phyloP scores from a whole-genome alignment of 2,113 vertebrate species.

The Ascaphus truei region DNA sequence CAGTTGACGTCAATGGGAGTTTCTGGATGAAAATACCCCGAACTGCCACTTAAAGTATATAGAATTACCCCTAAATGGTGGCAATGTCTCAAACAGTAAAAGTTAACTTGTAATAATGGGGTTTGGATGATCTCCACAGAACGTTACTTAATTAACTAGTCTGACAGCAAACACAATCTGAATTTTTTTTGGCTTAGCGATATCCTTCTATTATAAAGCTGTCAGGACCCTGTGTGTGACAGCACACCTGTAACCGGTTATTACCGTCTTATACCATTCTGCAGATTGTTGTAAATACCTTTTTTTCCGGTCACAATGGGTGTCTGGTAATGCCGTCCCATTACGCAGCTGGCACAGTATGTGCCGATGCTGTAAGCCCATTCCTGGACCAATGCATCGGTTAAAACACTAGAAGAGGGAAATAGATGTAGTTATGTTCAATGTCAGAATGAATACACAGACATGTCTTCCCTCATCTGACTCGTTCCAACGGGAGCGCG shows the following conservation, averaged over 20 bases:
- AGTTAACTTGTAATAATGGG: conserved; percentile 7
- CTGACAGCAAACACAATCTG: conserved; percentile 16
- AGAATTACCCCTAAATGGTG: background rate
- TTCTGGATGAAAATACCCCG: no score
- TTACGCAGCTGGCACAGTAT: conserved; percentile 62
- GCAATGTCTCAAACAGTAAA: background rate
- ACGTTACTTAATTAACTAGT: background rate
- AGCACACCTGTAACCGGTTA: conserved; percentile 8
- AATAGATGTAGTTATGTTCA: conserved; percentile 2
- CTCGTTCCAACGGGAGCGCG: background rate
- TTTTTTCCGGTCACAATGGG: conserved; percentile 60
- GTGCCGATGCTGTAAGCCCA: conserved; percentile 59
- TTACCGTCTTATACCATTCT: background rate
- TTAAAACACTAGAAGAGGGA: conserved; percentile 68
- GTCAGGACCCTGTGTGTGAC: background rate
- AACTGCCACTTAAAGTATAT: background rate
- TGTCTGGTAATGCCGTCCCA: conserved; percentile 51
- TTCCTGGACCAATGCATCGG: conserved; percentile 55
- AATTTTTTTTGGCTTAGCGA: background rate
- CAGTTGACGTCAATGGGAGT: no score
- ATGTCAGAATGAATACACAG: background rate
- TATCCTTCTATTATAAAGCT: background rate
- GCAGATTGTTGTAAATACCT: conserved; percentile 58
- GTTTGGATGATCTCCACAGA: conserved; percentile 4
- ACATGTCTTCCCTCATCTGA: background rate